Evolutionary conservation across 2,113 vertebrate species (phyloP).

Genomic region (Hucho hucho): DNA sequence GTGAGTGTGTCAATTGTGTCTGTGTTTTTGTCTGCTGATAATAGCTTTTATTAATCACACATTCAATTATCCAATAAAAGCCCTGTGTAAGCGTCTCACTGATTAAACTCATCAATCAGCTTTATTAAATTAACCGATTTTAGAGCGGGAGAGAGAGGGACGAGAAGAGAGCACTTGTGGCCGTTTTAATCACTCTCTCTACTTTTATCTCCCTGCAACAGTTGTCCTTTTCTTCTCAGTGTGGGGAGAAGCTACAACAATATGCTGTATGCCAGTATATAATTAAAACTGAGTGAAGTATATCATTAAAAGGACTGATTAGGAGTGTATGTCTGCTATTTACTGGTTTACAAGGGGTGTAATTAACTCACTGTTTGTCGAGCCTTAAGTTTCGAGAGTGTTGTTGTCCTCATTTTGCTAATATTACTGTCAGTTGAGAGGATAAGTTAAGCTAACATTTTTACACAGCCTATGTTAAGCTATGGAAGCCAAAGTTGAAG

Average conservation of each 20-base stretch:
- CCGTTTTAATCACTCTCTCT: conserved; percentile 28
- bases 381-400: background rate
- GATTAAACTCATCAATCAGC: conserved; percentile 64
- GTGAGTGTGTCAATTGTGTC: conserved; percentile 37
- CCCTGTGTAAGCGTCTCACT: conserved; percentile 46
- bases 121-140: conserved; percentile 38
- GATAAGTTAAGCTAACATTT: background rate
- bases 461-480: conserved; percentile 10
- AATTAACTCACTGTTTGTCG: background rate
- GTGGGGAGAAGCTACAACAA: background rate
- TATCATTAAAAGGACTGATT: background rate
- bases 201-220: conserved; percentile 46
- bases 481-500: conserved; percentile 9
- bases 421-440: background rate
- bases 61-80: conserved; percentile 67
- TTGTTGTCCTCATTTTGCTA: background rate
- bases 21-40: conserved; percentile 46
- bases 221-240: conserved; percentile 23
- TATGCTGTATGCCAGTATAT: background rate
- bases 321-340: background rate
- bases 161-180: conserved; percentile 19
- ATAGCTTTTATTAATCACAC: conserved; percentile 64
- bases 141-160: conserved; percentile 19
- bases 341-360: background rate
- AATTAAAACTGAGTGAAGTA: conserved; percentile 1